Evolutionary conservation across 2,888 invertebrate genomes (phyloP).

Genomic region (Drosophila buzzatii): DNA sequence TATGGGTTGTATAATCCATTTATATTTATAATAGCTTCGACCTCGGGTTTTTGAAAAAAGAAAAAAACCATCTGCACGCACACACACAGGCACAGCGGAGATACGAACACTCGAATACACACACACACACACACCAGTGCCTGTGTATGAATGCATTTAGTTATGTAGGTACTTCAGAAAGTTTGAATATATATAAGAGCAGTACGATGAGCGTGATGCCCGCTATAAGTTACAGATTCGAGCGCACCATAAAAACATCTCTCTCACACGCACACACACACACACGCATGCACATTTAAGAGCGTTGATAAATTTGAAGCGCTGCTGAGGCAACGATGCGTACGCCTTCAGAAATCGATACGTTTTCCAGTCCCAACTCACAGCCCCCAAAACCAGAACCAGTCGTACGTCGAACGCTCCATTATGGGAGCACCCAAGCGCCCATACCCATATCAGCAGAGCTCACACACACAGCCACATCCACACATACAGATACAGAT

Average conservation of each 20-base stretch:
- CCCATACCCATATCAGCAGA: slow-evolving; percentile 64
- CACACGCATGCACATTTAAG: slow-evolving; percentile 13
- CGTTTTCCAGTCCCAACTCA: slow-evolving; percentile 57
- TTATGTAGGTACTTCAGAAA: slow-evolving; percentile 54
- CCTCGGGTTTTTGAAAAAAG: slow-evolving; percentile 46
- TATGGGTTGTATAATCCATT: slow-evolving; percentile 20
- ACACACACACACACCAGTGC: neutral
- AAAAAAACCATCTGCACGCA: slow-evolving; percentile 47
- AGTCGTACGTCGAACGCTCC: slow-evolving; percentile 61
- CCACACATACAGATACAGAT: slow-evolving; percentile 14
- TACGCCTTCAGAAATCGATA: slow-evolving; percentile 76
- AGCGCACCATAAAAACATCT: slow-evolving; percentile 29
- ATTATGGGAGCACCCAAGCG: slow-evolving; percentile 63
- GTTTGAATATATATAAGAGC: slow-evolving; percentile 52
- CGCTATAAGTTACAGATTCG: slow-evolving; percentile 40
- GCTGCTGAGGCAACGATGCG: slow-evolving; percentile 57
- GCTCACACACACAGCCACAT: slow-evolving; percentile 24
- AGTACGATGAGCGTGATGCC: slow-evolving; percentile 37
- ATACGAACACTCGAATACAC: neutral
- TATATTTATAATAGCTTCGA: slow-evolving; percentile 44
- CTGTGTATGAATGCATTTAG: slow-evolving; percentile 2
- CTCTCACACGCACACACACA: slow-evolving; percentile 4
- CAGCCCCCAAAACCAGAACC: slow-evolving; percentile 69
- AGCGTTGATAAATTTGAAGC: slow-evolving; percentile 59
- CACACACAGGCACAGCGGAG: slow-evolving; percentile 9